Conservation (phyloP, 2,888 invertebrate species). For the Chalcosyrphus nemorum region DNA sequence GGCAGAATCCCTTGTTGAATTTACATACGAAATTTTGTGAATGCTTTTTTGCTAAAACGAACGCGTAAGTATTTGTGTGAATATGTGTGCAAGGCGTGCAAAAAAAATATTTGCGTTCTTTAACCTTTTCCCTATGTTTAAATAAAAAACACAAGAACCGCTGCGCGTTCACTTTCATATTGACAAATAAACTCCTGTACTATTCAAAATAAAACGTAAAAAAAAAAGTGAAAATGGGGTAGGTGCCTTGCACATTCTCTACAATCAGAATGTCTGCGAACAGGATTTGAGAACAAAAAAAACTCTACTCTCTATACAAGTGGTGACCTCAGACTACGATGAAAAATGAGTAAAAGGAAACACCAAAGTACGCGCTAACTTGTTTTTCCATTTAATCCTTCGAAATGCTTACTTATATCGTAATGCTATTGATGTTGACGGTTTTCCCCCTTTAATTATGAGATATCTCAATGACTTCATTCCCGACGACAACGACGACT, state of each 20-base stretch:
- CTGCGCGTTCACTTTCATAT: background rate
- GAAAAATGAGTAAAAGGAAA: background rate
- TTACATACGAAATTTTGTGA: too few species aligned
- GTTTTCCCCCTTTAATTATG: constrained; percentile 59
- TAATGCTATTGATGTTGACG: constrained; percentile 63
- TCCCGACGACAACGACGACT: background rate
- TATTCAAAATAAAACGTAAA: background rate
- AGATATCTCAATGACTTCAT: constrained; percentile 57
- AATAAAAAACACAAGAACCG: background rate
- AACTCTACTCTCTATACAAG: constrained; percentile 5
- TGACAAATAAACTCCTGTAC: background rate
- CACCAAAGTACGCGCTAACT: constrained; percentile 1
- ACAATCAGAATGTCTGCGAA: background rate
- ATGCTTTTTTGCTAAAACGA: too few species aligned
- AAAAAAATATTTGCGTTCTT: background rate
- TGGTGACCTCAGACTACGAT: constrained; percentile 11
- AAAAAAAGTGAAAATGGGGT: constrained; percentile 25
- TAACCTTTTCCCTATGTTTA: background rate
- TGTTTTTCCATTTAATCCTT: constrained; percentile 58
- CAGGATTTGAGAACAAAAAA: background rate
- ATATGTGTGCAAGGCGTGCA: too few species aligned
- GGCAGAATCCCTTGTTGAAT: too few species aligned
- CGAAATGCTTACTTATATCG: constrained; percentile 61
- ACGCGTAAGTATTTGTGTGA: too few species aligned
- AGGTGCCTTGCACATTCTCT: constrained; percentile 13